Evolutionary conservation across 2,113 vertebrate genomes (phyloP).

Genomic region (Phrynosoma platyrhinos): DNA sequence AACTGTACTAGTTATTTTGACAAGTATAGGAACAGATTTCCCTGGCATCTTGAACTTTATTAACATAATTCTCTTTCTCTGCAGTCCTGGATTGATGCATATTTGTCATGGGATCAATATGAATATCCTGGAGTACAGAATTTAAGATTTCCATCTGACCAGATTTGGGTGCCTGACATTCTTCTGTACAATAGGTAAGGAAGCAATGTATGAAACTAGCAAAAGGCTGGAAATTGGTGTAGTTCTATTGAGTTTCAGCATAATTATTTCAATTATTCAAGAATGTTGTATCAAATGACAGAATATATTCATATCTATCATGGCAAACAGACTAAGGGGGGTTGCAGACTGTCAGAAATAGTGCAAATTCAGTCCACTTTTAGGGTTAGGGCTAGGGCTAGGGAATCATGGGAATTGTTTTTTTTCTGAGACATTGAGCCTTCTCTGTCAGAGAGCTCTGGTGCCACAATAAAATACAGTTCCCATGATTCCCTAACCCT

Average conservation of each 20-base stretch:
- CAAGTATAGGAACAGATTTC: background rate
- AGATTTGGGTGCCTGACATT: constrained; percentile 91
- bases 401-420: too few relatives aligned
- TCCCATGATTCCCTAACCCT: too few relatives aligned
- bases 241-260: background rate
- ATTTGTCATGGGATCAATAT: constrained; percentile 87
- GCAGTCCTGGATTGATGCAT: constrained; percentile 86
- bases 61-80: constrained; percentile 47
- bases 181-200: constrained; percentile 92
- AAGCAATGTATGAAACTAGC: accelerated
- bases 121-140: constrained; percentile 88
- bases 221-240: background rate
- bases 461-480: too few relatives aligned
- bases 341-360: too few relatives aligned
- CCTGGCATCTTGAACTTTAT: background rate
- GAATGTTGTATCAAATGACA: background rate
- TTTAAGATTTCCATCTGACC: constrained; percentile 85
- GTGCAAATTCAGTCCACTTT: too few relatives aligned
- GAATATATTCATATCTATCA: too few relatives aligned
- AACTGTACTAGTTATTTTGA: background rate
- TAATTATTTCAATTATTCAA: background rate
- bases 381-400: too few relatives aligned
- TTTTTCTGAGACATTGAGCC: too few relatives aligned
- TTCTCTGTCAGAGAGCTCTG: too few relatives aligned
- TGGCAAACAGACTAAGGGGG: too few relatives aligned